Percentiles rank a stretch among this genome's conserved stretches.
phyloP scores from a whole-genome alignment of 2,113 vertebrate genomes.

The Apteryx mantelli region DNA sequence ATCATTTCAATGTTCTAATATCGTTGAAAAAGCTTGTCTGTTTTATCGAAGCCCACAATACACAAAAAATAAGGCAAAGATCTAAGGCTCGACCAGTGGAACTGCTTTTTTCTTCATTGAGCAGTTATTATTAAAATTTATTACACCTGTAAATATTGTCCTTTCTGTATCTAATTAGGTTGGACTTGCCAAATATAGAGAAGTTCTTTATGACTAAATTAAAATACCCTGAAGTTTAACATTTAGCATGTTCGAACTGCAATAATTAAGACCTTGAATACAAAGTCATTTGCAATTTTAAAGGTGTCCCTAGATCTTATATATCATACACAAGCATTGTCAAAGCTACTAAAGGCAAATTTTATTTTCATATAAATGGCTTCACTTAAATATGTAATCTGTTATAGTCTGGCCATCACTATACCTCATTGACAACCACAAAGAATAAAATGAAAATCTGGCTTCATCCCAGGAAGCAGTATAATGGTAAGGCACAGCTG shows the following conservation, averaged over 20 bases:
- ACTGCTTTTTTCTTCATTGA: neutral
- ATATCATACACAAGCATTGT: neutral
- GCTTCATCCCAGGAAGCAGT: neutral
- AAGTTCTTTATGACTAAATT: neutral
- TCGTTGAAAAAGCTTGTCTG: neutral
- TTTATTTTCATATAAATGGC: constrained; percentile 12
- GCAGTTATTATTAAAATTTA: neutral
- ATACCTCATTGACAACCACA: neutral
- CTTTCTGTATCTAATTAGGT: neutral
- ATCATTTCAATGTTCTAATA: constrained; percentile 8
- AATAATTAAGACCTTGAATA: neutral
- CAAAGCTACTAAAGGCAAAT: neutral
- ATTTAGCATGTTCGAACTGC: neutral
- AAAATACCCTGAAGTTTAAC: neutral
- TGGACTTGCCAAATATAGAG: neutral
- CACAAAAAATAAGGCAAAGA: neutral
- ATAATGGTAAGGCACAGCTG: neutral
- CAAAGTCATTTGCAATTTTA: neutral
- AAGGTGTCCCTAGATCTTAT: constrained; percentile 6
- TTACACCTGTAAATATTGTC: neutral
- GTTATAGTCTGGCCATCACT: neutral
- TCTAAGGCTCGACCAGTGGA: neutral
- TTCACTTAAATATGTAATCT: neutral
- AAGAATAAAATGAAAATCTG: neutral
- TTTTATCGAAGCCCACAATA: neutral